phyloP scores from a whole-genome alignment of 2,113 vertebrate species.

The Myotis davidii region DNA sequence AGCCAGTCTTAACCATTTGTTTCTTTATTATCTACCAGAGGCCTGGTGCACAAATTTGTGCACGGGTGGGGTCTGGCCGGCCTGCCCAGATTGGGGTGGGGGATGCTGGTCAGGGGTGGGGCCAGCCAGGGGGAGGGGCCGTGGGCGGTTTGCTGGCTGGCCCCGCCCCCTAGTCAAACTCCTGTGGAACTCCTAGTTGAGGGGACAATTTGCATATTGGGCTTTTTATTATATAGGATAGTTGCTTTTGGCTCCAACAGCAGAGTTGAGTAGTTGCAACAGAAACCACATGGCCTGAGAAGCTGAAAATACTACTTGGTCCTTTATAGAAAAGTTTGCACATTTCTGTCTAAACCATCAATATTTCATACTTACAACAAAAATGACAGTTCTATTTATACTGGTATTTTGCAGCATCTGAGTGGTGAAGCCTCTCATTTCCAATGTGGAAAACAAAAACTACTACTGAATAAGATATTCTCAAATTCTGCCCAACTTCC shows the following conservation, averaged over 20 bases:
- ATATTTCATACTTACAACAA: too few relatives aligned
- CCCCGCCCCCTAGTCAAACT: too few relatives aligned
- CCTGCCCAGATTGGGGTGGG: too few relatives aligned
- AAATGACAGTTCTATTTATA: not conserved
- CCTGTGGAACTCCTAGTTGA: too few relatives aligned
- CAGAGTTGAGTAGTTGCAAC: not conserved
- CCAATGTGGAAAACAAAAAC: not conserved
- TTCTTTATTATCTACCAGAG: too few relatives aligned
- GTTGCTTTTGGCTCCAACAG: not conserved
- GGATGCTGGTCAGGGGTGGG: too few relatives aligned
- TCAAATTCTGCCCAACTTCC: slow-evolving; percentile 5
- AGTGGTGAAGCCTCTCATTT: not conserved
- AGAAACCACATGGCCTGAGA: not conserved
- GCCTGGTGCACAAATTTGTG: too few relatives aligned
- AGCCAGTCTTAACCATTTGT: not conserved
- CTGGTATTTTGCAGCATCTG: slow-evolving; percentile 11
- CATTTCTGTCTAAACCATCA: not conserved
- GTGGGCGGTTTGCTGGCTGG: too few relatives aligned
- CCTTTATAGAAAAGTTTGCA: not conserved
- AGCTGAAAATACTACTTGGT: not conserved
- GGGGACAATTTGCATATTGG: too few relatives aligned
- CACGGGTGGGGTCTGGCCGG: too few relatives aligned
- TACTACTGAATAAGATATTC: not conserved
- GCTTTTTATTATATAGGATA: not conserved
- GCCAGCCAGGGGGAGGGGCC: too few relatives aligned